These are phyloP conservation scores for Falco biarmicus DNA, from an alignment of 2,797 vertebrate genomes.

Conservation along the genomic window DNA sequence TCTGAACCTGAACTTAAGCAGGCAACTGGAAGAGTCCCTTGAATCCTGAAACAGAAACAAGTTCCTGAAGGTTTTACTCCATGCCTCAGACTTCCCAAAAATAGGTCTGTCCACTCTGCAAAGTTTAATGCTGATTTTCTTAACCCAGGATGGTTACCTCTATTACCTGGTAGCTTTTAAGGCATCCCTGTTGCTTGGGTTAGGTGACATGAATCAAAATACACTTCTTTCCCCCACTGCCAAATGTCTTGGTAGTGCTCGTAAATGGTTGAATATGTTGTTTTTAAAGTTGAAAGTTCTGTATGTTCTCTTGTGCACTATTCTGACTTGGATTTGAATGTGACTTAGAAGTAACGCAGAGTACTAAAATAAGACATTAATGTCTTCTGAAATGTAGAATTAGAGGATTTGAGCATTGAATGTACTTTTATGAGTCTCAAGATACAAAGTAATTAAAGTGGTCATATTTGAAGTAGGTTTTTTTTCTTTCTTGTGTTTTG, in stretches of 20 bases:
- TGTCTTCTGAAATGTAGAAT: slow-evolving; percentile 8
- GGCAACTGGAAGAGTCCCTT: neutral
- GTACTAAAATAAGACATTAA: slow-evolving; percentile 5
- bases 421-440: neutral
- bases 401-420: neutral
- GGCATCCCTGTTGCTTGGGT: neutral
- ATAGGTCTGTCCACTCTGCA: neutral
- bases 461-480: neutral
- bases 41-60: neutral
- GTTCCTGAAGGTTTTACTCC: neutral
- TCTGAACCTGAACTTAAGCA: neutral
- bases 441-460: slow-evolving; percentile 37
- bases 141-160: neutral
- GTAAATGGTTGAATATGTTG: neutral
- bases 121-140: neutral
- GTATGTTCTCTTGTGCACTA: neutral
- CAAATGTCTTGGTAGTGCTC: neutral
- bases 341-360: neutral
- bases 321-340: neutral
- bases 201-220: neutral
- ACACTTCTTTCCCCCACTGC: neutral
- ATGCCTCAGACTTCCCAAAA: neutral
- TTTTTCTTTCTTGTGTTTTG: neutral
- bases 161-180: neutral
- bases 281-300: neutral